A percentile compares a stretch with the other conserved stretches of the same genome.
Conservation (phyloP, 2,888 invertebrate genomes). For the Protodeltote pygarga region DNA sequence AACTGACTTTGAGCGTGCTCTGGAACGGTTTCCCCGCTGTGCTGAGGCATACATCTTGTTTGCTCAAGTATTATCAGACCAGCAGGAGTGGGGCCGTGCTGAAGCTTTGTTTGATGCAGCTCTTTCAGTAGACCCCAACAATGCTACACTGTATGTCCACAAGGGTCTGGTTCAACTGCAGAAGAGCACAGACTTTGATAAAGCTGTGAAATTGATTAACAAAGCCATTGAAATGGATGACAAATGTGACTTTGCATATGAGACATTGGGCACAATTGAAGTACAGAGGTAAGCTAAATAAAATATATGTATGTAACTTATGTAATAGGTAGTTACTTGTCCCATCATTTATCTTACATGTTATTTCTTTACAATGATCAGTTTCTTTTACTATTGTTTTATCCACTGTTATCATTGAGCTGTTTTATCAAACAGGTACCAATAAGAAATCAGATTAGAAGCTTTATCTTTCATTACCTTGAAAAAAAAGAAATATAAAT, state of each 20-base stretch:
- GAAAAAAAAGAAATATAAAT: slow-evolving; percentile 18
- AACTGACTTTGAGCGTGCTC: slow-evolving; percentile 91
- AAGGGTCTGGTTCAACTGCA: slow-evolving; percentile 94
- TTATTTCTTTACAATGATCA: slow-evolving; percentile 12
- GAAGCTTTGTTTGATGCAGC: slow-evolving; percentile 94
- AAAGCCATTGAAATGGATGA: slow-evolving; percentile 95
- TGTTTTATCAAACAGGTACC: slow-evolving; percentile 35
- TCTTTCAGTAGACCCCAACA: slow-evolving; percentile 92
- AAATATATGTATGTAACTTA: slow-evolving; percentile 2
- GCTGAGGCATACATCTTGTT: slow-evolving; percentile 95
- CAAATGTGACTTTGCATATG: slow-evolving; percentile 97
- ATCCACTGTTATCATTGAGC: slow-evolving; percentile 39
- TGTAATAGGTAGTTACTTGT: not conserved
- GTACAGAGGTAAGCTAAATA: slow-evolving; percentile 91
- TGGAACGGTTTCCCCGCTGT: slow-evolving; percentile 93
- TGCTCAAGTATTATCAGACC: slow-evolving; percentile 96
- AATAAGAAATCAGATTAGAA: slow-evolving; percentile 34
- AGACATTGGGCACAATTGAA: slow-evolving; percentile 97
- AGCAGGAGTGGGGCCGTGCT: slow-evolving; percentile 93
- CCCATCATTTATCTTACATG: not conserved
- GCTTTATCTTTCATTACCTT: slow-evolving; percentile 27
- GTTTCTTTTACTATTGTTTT: slow-evolving; percentile 21
- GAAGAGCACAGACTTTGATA: slow-evolving; percentile 93
- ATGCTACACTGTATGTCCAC: slow-evolving; percentile 95
- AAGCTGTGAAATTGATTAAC: slow-evolving; percentile 92